Evolutionary conservation across 2,113 vertebrate genomes (phyloP).

Genomic region (Colaptes auratus): DNA sequence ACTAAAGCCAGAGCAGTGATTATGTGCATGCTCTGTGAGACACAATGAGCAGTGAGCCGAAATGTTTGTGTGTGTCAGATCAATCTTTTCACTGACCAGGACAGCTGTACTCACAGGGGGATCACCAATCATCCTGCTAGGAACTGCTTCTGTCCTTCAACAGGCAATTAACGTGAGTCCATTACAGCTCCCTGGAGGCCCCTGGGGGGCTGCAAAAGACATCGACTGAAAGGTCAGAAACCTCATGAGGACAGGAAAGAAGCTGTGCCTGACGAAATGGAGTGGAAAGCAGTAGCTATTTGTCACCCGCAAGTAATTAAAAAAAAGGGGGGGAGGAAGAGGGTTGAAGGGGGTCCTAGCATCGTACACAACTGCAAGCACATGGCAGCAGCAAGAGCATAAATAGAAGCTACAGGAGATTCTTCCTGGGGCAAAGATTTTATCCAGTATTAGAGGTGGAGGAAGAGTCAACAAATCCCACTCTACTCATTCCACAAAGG

Average conservation of each 20-base stretch:
- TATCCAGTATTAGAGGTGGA: background rate
- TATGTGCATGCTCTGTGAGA: constrained; percentile 41
- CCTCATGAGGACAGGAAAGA: constrained; percentile 76
- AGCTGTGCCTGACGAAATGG: constrained; percentile 81
- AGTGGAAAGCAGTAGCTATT: constrained; percentile 85
- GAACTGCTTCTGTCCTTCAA: constrained; percentile 88
- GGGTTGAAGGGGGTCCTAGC: constrained; percentile 48
- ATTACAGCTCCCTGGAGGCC: constrained; percentile 81
- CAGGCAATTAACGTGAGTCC: constrained; percentile 87
- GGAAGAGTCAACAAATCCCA: background rate
- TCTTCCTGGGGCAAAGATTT: background rate
- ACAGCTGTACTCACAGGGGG: constrained; percentile 81
- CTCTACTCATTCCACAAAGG: background rate
- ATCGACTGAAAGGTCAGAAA: constrained; percentile 84
- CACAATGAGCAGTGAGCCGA: background rate
- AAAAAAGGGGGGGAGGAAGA: background rate
- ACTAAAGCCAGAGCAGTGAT: constrained; percentile 51
- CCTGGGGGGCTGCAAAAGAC: constrained; percentile 73
- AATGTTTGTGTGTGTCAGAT: constrained; percentile 73
- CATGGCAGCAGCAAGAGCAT: constrained; percentile 52
- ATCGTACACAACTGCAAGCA: constrained; percentile 49
- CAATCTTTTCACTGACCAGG: constrained; percentile 78
- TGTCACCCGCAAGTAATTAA: constrained; percentile 82
- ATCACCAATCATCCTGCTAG: constrained; percentile 82
- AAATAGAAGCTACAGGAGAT: constrained; percentile 39